These are phyloP conservation scores for Elysia crispata DNA, from an alignment of 2,888 invertebrate species.

Conservation along the genomic window DNA sequence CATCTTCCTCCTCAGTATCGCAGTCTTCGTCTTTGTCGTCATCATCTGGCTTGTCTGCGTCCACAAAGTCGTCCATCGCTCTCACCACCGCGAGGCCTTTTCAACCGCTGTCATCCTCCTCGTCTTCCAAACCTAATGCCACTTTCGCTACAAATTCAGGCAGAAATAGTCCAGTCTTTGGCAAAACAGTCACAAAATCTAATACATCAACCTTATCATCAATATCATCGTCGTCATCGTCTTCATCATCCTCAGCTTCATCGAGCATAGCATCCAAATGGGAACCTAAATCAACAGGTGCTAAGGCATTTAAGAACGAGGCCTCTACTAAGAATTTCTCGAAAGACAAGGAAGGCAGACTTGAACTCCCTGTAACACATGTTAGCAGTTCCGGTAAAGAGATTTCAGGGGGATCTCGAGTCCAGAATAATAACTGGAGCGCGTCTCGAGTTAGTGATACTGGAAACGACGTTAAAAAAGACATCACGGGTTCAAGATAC, in stretches of 20 bases:
- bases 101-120: conserved; percentile 35
- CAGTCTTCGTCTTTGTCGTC: background rate
- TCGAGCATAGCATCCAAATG: conserved; percentile 4
- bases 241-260: background rate
- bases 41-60: background rate
- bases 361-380: conserved; percentile 48
- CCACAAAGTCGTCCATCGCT: conserved; percentile 34
- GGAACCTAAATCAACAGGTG: conserved; percentile 31
- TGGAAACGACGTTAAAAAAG: background rate
- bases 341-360: conserved; percentile 41
- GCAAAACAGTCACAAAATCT: background rate
- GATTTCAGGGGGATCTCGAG: conserved; percentile 9
- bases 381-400: conserved; percentile 37
- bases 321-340: conserved; percentile 12
- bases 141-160: conserved; percentile 35
- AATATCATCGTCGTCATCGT: conserved; percentile 10
- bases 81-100: conserved; percentile 46
- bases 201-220: conserved; percentile 9
- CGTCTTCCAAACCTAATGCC: conserved; percentile 39
- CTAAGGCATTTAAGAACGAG: background rate
- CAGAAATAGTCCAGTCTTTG: conserved; percentile 29
- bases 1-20: background rate
- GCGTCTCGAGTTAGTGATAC: background rate
- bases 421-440: conserved; percentile 5
- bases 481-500: background rate